phyloP scores from a whole-genome alignment of 2,888 invertebrate species.

The Sminthurides aquaticus region DNA sequence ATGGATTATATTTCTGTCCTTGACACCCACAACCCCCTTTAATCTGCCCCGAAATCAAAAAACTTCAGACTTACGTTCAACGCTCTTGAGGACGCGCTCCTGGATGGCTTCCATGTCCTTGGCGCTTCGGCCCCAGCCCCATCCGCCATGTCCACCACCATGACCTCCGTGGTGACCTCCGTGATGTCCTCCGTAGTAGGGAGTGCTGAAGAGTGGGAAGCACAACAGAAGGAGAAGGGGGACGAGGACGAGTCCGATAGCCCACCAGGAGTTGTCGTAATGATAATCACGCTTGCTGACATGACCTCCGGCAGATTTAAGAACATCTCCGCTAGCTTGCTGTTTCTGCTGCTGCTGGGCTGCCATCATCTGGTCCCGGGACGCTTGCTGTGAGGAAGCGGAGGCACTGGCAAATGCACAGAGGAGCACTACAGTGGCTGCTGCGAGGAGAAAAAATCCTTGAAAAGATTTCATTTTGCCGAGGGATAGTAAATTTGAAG shows the following conservation, averaged over 20 bases:
- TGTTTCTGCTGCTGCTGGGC: constrained; percentile 8
- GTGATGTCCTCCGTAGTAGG: constrained; percentile 12
- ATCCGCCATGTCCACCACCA: constrained; percentile 14
- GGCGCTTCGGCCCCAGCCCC: constrained; percentile 19
- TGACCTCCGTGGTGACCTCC: constrained; percentile 12
- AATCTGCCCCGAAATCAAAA: too few species aligned
- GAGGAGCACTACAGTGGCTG: not conserved
- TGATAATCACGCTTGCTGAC: constrained; percentile 20
- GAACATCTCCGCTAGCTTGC: constrained; percentile 1
- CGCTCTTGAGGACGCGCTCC: constrained; percentile 20
- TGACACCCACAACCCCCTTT: too few species aligned
- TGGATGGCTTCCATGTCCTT: constrained; percentile 8
- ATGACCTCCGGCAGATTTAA: constrained; percentile 7
- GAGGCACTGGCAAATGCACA: constrained; percentile 8
- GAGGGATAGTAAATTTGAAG: not conserved
- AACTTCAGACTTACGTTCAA: constrained; percentile 19
- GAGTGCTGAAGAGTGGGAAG: constrained; percentile 14
- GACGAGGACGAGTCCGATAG: constrained; percentile 22
- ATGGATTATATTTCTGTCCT: not conserved
- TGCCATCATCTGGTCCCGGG: constrained; percentile 1
- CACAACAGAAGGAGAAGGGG: constrained; percentile 16
- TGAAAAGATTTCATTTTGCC: constrained; percentile 16
- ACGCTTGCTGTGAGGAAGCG: not conserved
- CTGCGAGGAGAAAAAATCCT: constrained; percentile 13
- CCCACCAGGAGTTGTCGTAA: constrained; percentile 24